phyloP scores from a whole-genome alignment of 1,140 invertebrate genomes.

The Drosophila chauvacae region DNA sequence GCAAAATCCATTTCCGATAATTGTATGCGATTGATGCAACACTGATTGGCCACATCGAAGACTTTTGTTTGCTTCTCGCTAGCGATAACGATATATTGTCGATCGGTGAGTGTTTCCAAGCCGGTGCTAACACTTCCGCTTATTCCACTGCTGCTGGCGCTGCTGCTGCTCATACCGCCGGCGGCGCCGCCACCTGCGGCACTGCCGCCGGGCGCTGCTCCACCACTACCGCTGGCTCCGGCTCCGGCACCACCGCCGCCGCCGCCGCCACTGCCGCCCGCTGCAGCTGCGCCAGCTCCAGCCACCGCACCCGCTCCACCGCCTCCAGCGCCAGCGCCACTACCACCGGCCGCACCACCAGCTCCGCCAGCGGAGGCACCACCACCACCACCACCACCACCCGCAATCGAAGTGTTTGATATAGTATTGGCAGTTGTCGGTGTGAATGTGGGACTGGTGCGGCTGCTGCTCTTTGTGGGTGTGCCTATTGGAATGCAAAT shows the following conservation, averaged over 20 bases:
- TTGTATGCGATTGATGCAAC: slow-evolving; percentile 94
- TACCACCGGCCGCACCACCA: slow-evolving; percentile 34
- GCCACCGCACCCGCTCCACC: slow-evolving; percentile 55
- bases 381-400: slow-evolving; percentile 51
- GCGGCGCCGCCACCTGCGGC: slow-evolving; percentile 28
- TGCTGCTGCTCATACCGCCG: slow-evolving; percentile 62
- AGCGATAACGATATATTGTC: slow-evolving; percentile 96
- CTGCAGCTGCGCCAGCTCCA: slow-evolving; percentile 28
- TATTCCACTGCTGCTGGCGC: slow-evolving; percentile 79
- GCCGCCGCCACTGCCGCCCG: slow-evolving; percentile 8
- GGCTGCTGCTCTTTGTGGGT: slow-evolving; percentile 81
- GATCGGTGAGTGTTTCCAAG: slow-evolving; percentile 88
- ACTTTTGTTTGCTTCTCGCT: slow-evolving; percentile 98
- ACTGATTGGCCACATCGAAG: slow-evolving; percentile 96
- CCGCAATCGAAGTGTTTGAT: slow-evolving; percentile 74
- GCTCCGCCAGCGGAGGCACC: slow-evolving; percentile 75
- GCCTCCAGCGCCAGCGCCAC: slow-evolving; percentile 19
- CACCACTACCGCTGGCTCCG: slow-evolving; percentile 3
- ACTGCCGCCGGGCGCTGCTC: slow-evolving; percentile 68
- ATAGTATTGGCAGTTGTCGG: slow-evolving; percentile 84
- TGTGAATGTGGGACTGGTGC: slow-evolving; percentile 83
- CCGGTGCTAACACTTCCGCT: slow-evolving; percentile 84
- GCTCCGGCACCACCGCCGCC: background rate
- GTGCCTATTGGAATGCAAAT: slow-evolving; percentile 51
- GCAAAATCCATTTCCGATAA: slow-evolving; percentile 95